A percentile compares a stretch with the other conserved stretches of the same genome.
These are phyloP conservation scores for Pantala flavescens DNA, from an alignment of 1,140 invertebrate genomes.

Conservation along the genomic window DNA sequence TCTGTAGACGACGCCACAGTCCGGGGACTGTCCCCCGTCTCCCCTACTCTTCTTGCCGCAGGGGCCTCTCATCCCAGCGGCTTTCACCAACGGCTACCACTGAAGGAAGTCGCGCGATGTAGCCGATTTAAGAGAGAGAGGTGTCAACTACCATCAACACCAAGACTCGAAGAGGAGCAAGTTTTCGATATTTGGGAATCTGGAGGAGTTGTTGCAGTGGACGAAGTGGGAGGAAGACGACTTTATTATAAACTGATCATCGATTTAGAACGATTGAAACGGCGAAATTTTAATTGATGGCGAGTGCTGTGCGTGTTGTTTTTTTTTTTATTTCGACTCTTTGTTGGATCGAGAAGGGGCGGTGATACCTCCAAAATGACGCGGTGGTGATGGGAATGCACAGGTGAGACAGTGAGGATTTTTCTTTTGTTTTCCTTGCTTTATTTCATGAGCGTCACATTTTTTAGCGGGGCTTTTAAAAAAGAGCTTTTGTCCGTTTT, in stretches of 20 bases:
- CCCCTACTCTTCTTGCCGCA: slow-evolving; percentile 1
- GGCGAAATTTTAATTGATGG: neutral
- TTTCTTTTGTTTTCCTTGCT: too few relatives aligned
- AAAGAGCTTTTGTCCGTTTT: too few relatives aligned
- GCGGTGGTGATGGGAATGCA: neutral
- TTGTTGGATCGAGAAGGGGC: neutral
- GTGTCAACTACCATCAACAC: neutral
- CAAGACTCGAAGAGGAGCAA: neutral
- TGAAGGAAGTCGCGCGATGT: neutral
- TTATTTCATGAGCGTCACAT: too few relatives aligned
- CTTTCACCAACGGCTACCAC: slow-evolving; percentile 3
- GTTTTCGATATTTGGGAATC: neutral
- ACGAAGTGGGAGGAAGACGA: neutral
- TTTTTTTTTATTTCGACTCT: neutral
- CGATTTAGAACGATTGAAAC: neutral
- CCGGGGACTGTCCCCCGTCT: slow-evolving; percentile 4
- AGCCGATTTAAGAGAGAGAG: neutral
- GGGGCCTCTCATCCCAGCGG: neutral
- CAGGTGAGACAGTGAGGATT: neutral
- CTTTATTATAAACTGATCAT: neutral
- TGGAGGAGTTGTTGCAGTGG: neutral
- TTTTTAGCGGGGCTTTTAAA: too few relatives aligned
- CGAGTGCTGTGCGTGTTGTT: neutral
- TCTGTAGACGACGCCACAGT: slow-evolving; percentile 7
- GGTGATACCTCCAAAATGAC: neutral